Evolutionary conservation across 2,113 vertebrate species (phyloP), one percentile per base, ranked within the genome.

Genomic region (Rhinoderma darwinii): DNA sequence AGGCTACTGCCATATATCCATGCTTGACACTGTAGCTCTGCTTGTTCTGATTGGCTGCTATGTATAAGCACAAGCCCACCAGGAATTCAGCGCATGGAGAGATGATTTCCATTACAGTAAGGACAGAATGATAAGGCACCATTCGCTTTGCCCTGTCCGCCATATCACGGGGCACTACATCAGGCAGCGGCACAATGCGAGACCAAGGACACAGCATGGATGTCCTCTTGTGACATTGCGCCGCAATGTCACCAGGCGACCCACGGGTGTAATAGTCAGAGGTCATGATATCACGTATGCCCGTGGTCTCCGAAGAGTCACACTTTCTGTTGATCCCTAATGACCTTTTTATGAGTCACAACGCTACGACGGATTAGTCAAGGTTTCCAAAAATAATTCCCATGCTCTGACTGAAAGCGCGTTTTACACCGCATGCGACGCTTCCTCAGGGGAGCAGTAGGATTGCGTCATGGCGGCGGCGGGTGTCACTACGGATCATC

Each of bases 401-500:
- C 17, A 7, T 22, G 1, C 76, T 22, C 2, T 54, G 76, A 22
- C 47, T 78, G 76, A 20, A 47, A 78, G 76, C 0, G 11, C 27
- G 18, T 14, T 27, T 51, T 78, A 51, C 68, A 22, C 68, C 0
- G 68, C 43, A 50, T 32, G 47, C 32, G 15, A 30, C 2, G 47
- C 50, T 25, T 56, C 76, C 76, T 78, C 47, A 37, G 76, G 75
- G 76, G 50, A 78, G 30, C 47, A 22, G 76, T 15, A 22, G 47
- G 32, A 54, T 14, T 54, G 50, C 47, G 47, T 54, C 47, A 54
- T 56, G 76, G 76, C 50, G 14, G 50, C 76, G 17, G 76, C 50
- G 47, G 76, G 50, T 78, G 76, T 78, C 76, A 78, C 76, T 35
- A 54, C 50, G 20, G 47, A 78, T 78, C 47, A 78, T 78, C 76